Conservation (phyloP, 2,888 invertebrate species). For the Dascillus cervinus region DNA sequence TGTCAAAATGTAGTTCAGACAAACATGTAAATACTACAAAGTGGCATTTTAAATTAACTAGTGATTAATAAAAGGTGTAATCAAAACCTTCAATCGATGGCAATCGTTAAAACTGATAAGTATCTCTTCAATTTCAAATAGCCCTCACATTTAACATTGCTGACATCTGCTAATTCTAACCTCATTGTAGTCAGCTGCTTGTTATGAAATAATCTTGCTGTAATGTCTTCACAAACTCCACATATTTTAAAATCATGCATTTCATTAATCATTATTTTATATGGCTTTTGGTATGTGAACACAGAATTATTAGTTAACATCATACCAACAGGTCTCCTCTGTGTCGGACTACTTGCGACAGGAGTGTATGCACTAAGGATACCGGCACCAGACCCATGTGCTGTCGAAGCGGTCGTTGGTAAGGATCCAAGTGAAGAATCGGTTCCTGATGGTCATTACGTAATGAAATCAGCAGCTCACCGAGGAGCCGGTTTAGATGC, state of each 20-base stretch:
- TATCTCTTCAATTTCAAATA: too few relatives aligned
- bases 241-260: slow-evolving; percentile 17
- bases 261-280: slow-evolving; percentile 23
- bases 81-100: too few relatives aligned
- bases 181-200: too few relatives aligned
- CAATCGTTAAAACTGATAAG: too few relatives aligned
- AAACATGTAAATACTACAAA: too few relatives aligned
- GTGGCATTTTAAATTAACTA: too few relatives aligned
- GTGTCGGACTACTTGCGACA: slow-evolving; percentile 25
- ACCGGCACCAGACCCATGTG: slow-evolving; percentile 40
- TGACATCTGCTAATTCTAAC: too few relatives aligned
- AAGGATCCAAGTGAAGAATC: slow-evolving; percentile 44
- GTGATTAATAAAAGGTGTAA: too few relatives aligned
- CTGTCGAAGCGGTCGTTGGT: slow-evolving; percentile 45
- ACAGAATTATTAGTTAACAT: slow-evolving; percentile 30
- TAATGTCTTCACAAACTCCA: neutral
- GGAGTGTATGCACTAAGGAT: slow-evolving; percentile 46
- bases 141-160: too few relatives aligned
- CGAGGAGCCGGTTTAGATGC: slow-evolving; percentile 69
- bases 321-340: slow-evolving; percentile 31
- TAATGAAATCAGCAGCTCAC: slow-evolving; percentile 62
- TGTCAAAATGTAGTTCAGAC: too few relatives aligned
- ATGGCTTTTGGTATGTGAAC: slow-evolving; percentile 29
- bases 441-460: slow-evolving; percentile 40
- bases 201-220: too few relatives aligned